Percentiles rank a stretch among this genome's conserved stretches.
Conservation (phyloP, 1,140 invertebrate genomes). For the Lycorma delicatula region DNA sequence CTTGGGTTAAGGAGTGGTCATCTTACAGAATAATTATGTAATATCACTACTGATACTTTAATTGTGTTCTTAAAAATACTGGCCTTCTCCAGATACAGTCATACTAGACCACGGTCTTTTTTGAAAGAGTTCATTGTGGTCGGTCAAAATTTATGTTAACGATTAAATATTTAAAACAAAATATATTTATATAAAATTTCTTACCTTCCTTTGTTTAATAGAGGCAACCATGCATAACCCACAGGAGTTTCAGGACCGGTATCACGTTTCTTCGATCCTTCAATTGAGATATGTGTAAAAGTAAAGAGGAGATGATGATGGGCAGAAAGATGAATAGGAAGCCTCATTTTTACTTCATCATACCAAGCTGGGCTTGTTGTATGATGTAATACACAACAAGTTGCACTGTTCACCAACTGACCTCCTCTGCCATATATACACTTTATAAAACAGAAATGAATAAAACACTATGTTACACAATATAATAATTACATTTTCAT, state of each 20-base stretch:
- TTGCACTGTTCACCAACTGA: constrained; percentile 49
- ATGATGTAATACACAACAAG: constrained; percentile 71
- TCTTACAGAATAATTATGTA: too few species aligned
- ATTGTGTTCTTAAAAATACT: too few species aligned
- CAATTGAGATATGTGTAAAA: constrained; percentile 82
- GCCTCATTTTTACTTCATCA: constrained; percentile 78
- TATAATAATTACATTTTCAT: not conserved
- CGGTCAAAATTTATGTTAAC: too few species aligned
- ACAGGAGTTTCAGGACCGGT: constrained; percentile 73
- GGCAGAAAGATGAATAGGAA: constrained; percentile 66
- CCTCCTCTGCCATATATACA: constrained; percentile 65
- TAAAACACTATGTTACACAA: not conserved
- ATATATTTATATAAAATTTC: too few species aligned
- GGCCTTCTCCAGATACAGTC: too few species aligned
- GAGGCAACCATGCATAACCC: constrained; percentile 84
- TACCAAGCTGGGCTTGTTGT: constrained; percentile 73
- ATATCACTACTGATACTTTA: too few species aligned
- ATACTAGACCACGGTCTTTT: too few species aligned
- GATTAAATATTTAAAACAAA: too few species aligned
- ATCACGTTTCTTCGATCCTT: constrained; percentile 73
- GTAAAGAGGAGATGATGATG: constrained; percentile 81
- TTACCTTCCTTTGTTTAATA: constrained; percentile 69
- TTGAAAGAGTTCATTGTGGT: too few species aligned
- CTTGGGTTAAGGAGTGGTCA: too few species aligned
- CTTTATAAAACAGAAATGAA: constrained; percentile 36